phyloP scores from a whole-genome alignment of 2,113 vertebrate genomes.

The Phrynocephalus versicolor region DNA sequence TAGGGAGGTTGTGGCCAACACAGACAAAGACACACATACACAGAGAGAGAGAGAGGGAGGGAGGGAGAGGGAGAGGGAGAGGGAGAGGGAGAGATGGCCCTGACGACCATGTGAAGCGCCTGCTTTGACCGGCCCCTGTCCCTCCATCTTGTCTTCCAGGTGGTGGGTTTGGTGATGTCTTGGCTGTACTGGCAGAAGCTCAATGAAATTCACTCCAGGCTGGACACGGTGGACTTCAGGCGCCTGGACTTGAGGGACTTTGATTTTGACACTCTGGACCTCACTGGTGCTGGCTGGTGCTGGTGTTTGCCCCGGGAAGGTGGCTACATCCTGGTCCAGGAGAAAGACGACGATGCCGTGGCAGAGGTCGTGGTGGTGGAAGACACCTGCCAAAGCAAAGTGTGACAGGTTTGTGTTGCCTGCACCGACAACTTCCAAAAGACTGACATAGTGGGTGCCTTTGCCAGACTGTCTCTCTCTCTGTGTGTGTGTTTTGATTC shows the following conservation, averaged over 20 bases:
- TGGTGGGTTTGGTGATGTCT: conserved; percentile 81
- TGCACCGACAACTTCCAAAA: no score
- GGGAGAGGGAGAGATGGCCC: no score
- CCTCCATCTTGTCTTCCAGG: conserved; percentile 58
- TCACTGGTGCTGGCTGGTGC: conserved; percentile 86
- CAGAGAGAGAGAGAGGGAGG: no score
- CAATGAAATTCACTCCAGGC: conserved; percentile 75
- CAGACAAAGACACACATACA: no score
- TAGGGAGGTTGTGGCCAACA: no score
- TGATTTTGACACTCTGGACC: conserved; percentile 77
- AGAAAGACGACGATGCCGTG: conserved; percentile 9
- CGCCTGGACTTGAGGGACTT: conserved; percentile 64
- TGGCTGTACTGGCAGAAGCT: conserved; percentile 88
- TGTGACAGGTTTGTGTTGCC: not conserved
- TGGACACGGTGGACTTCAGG: conserved; percentile 83
- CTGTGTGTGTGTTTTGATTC: accelerated
- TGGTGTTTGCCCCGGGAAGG: conserved; percentile 86
- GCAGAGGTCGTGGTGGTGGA: not conserved
- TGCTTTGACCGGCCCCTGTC: not conserved
- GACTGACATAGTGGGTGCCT: not conserved
- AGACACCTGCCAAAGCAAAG: not conserved
- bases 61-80: no score
- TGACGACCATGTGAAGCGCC: accelerated
- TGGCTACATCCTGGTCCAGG: conserved; percentile 80
- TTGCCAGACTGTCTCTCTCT: not conserved